phyloP scores from a whole-genome alignment of 2,888 invertebrate genomes.

The Ceratothoa steindachneri region DNA sequence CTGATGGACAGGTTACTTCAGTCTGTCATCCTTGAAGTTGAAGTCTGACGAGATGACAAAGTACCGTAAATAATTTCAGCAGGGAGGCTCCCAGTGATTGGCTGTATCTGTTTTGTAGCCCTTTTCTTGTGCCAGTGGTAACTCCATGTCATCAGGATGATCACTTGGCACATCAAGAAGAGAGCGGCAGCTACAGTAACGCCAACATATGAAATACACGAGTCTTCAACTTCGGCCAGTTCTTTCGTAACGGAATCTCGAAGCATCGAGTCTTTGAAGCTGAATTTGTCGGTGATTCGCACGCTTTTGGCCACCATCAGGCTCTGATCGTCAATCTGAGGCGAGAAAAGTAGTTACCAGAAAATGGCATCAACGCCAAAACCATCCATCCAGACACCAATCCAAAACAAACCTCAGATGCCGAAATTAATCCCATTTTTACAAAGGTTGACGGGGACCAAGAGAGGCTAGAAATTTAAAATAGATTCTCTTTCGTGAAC shows the following conservation, averaged over 20 bases:
- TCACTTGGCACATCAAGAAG: slow-evolving; percentile 41
- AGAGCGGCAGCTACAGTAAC: slow-evolving; percentile 37
- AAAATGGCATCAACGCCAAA: no score
- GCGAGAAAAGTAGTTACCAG: not conserved
- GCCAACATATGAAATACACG: slow-evolving; percentile 30
- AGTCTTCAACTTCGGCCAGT: slow-evolving; percentile 15
- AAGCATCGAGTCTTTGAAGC: slow-evolving; percentile 19
- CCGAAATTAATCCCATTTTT: no score
- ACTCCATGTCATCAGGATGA: slow-evolving; percentile 41
- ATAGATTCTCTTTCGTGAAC: no score
- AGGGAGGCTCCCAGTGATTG: not conserved
- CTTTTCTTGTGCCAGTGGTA: slow-evolving; percentile 46
- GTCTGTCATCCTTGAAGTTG: not conserved
- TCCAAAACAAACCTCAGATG: no score
- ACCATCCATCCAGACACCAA: no score
- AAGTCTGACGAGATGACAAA: not conserved
- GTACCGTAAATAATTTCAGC: slow-evolving; percentile 1
- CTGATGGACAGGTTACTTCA: not conserved
- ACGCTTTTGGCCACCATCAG: slow-evolving; percentile 43
- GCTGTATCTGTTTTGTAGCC: slow-evolving; percentile 38
- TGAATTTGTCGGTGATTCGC: slow-evolving; percentile 47
- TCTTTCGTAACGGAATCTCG: slow-evolving; percentile 1
- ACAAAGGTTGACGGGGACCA: no score
- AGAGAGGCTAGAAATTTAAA: no score
- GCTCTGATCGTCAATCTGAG: slow-evolving; percentile 25